Conservation (phyloP, 2,797 vertebrate species). For the Buphagus erythrorhynchus region DNA sequence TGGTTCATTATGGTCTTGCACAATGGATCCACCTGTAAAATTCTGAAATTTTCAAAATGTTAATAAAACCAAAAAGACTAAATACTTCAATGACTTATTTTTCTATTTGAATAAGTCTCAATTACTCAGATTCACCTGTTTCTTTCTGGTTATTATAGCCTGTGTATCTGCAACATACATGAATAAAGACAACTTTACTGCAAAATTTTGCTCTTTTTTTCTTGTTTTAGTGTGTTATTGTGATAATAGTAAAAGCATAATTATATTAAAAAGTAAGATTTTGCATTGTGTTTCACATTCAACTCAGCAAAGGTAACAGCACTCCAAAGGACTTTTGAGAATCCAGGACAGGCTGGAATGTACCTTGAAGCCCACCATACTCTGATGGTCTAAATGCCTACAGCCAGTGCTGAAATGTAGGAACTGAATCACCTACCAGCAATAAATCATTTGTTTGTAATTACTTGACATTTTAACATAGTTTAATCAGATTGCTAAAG, state of each 20-base stretch:
- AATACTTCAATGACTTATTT: not conserved
- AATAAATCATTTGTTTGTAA: not conserved
- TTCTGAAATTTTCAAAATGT: not conserved
- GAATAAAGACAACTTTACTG: not conserved
- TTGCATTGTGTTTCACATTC: not conserved
- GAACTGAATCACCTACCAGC: not conserved
- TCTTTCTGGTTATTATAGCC: not conserved
- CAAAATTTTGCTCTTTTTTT: not conserved
- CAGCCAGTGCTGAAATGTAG: not conserved
- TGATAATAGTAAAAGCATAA: not conserved
- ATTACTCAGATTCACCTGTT: not conserved
- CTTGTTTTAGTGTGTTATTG: not conserved
- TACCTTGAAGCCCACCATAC: rapidly evolving
- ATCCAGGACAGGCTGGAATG: not conserved
- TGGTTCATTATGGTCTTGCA: not conserved
- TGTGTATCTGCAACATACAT: not conserved
- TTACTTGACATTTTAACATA: not conserved
- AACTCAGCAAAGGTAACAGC: not conserved
- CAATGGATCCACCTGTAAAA: not conserved
- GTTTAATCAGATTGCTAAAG: not conserved
- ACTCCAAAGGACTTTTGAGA: not conserved
- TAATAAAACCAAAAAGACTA: not conserved
- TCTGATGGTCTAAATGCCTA: not conserved
- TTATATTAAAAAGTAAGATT: not conserved
- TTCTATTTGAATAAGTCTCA: not conserved